Base-by-base conservation (phyloP, 2,888 invertebrate species). In the Noctua comes region DNA sequence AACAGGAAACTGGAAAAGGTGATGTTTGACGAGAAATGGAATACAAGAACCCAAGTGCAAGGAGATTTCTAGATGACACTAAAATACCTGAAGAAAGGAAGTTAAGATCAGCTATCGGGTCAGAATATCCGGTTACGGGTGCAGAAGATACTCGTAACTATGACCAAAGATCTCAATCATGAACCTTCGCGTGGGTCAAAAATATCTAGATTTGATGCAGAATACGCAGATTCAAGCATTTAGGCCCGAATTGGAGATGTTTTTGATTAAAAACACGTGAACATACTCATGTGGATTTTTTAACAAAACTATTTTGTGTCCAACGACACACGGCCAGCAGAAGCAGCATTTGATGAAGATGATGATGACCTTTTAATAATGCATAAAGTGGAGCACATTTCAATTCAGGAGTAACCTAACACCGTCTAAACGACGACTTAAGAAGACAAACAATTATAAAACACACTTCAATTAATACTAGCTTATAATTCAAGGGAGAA, bases 401-500 rank as follows among this genome's bases (percentile, higher is more conserved):
- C 51, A 64, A 18, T 78, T 78, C 13, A 71, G 51, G 13, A 27
- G 72, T 36, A 78, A 78, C n/a, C 31, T 24, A 54, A 78, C 18
- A 79, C 79, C 46, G 27, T 46, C 36, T 79, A 36, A 48, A 54
- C n/a, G 36, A 54, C 18, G 43, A 68, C 21, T 62, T 24, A n/a
- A 80, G 18, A 68, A 80, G 51, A 59, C 59, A 59, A 75, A 80
- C 68, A 79, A 7, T 51, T 43, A 59, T 36, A 51, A 74, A 43
- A 80, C 43, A 79, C 54, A 74, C 48, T 51, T 36, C n/a, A 79
- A 80, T 80, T 62, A 80, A 75, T 13, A 31, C 48, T 40, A 57
- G 36, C 27, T 83, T 80, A 79, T 46, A 69, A 72, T 73, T 62
- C 76, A 84, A 80, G 80, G 65, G 31, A 75, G 43, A n/a, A 40